Evolutionary conservation across 1,140 invertebrate species (phyloP), one percentile per base, ranked within the genome.

Genomic region (Plectrocnemia conspersa): DNA sequence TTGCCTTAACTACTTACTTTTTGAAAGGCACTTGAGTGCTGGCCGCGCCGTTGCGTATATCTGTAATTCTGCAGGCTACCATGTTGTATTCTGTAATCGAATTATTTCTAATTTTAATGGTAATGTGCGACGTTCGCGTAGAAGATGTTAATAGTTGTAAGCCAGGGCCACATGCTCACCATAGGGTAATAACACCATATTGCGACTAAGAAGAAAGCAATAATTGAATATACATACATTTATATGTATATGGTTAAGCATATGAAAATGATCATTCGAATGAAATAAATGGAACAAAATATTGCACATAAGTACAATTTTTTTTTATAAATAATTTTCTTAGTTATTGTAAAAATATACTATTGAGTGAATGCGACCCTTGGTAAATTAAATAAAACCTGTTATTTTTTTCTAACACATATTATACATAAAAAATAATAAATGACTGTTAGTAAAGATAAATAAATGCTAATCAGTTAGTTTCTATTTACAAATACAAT

Each of bases 21-120:
- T 93, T 94, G 82, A 93, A 90, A 89, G 91, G 89, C 86, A 93
- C 90, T 88, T 93, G 91, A 85, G 89, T 91, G 77, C 88, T 88
- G 76, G 80, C 77, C 67, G 75, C 87, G 69, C 88, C 91, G 73
- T 91, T 91, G 75, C 91, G 84, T 63, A 89, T 82, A 73, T 95
- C 91, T 64, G 90, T 91, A 69, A 93, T 86, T 71, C 91, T 84
- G 83, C 91, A 93, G 72, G 91, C 88, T 79, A 96, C 92, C 91
- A 94, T 93, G 78, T 93, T 94, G 82, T 95, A 95, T 77, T 91
- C 92, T 94, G 84, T 75, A 88, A 87, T 66, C 78, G 78, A 75
- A 81, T 81, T 66, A 80, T 80, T 79, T 81, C 78, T 81, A 72
- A 63, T 75, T 67, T 80, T 77, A 80, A 78, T 73, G 76, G 64